These are phyloP conservation scores for Phrynosoma blainvillii DNA, from an alignment of 2,113 vertebrate genomes.

Conservation along the genomic window DNA sequence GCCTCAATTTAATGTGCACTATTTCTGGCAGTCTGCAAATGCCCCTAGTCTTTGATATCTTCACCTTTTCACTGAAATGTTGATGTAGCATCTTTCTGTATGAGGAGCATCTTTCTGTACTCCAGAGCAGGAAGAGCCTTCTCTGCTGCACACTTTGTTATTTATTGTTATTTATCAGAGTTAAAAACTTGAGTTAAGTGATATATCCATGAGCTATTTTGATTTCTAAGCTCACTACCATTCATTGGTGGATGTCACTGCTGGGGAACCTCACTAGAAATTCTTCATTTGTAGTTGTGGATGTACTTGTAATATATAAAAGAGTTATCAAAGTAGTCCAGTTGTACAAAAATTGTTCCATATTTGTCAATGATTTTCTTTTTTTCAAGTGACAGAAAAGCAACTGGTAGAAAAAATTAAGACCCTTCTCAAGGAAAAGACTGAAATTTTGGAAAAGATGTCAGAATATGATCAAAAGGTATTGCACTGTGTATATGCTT, in stretches of 20 bases:
- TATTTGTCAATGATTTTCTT: constrained; percentile 3
- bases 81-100: neutral
- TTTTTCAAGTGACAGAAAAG: constrained; percentile 87
- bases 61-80: neutral
- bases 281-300: neutral
- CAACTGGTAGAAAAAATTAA: constrained; percentile 86
- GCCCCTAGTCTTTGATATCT: no score
- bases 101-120: neutral
- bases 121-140: neutral
- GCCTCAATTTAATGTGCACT: no score
- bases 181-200: neutral
- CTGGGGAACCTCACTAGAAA: neutral
- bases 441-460: constrained; percentile 82
- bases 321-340: neutral
- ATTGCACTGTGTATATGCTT: constrained; percentile 28
- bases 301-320: neutral
- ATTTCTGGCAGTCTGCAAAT: no score
- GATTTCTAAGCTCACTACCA: neutral
- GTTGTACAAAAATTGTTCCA: neutral
- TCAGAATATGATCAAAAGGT: constrained; percentile 89
- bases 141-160: neutral
- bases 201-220: neutral
- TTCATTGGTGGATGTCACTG: neutral
- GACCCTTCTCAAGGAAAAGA: constrained; percentile 85
- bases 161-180: no score